Evolutionary conservation across 1,140 invertebrate species (phyloP).

Genomic region (Pissodes strobi): DNA sequence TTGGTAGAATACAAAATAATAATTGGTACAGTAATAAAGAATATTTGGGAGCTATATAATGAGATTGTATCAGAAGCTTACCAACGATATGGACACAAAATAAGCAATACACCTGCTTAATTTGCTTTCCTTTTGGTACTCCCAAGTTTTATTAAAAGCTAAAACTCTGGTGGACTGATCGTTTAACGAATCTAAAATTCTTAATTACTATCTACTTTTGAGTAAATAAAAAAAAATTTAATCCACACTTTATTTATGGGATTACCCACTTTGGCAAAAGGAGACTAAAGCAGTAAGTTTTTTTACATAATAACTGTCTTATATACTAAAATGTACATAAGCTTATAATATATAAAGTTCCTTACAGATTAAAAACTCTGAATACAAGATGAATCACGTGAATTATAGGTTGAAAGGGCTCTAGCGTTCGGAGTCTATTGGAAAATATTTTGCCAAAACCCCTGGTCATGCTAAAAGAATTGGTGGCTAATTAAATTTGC

Average conservation of each 20-base stretch:
- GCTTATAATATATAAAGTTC: background rate
- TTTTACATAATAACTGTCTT: background rate
- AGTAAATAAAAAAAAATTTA: constrained; percentile 4
- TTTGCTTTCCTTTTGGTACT: background rate
- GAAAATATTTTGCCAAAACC: too few species aligned
- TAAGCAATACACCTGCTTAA: constrained; percentile 3
- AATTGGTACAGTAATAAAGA: too few species aligned
- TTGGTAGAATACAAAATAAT: background rate
- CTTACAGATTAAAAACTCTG: background rate
- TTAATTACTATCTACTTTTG: background rate
- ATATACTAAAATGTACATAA: background rate
- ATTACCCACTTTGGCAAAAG: constrained; percentile 11
- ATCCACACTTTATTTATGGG: background rate
- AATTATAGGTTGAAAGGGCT: too few species aligned
- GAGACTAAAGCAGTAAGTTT: background rate
- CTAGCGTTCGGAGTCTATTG: too few species aligned
- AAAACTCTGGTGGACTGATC: background rate
- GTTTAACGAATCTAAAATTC: background rate
- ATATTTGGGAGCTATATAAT: background rate
- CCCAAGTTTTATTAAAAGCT: too few species aligned
- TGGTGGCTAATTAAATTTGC: too few species aligned
- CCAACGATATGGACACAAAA: constrained; percentile 4
- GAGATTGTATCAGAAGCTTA: background rate
- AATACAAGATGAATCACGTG: background rate
- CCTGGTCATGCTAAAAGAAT: too few species aligned